Evolutionary conservation across 2,797 vertebrate genomes (phyloP).

Genomic region (Columba guinea): DNA sequence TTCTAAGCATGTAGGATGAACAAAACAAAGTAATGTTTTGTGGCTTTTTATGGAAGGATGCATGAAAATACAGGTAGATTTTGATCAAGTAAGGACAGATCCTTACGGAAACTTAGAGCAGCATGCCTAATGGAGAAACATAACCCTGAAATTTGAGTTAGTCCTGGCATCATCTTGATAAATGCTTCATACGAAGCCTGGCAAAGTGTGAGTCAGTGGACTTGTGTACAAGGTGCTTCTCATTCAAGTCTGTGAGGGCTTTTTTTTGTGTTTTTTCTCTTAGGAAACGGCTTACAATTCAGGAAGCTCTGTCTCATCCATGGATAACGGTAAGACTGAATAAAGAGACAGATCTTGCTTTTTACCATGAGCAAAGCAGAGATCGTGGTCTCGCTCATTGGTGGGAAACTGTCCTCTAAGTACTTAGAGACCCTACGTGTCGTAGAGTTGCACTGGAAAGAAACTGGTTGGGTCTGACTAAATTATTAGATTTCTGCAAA

Average conservation of each 20-base stretch:
- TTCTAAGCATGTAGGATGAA: background rate
- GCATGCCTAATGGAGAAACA: background rate
- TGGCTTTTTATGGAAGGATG: background rate
- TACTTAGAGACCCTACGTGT: background rate
- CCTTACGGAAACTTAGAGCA: background rate
- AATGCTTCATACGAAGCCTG: background rate
- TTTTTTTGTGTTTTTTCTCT: conserved; percentile 5
- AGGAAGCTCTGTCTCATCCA: conserved; percentile 89
- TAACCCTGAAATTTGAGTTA: background rate
- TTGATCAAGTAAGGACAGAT: background rate
- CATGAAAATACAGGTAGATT: background rate
- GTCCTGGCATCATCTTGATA: background rate
- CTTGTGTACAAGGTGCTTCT: background rate
- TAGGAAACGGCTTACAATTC: conserved; percentile 92
- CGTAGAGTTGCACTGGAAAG: background rate
- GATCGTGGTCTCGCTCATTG: background rate
- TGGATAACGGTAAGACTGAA: conserved; percentile 92
- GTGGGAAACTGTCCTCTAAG: background rate
- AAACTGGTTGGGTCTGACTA: background rate
- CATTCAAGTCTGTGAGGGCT: background rate
- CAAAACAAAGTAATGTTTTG: background rate
- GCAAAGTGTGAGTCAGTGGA: background rate
- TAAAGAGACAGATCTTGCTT: background rate
- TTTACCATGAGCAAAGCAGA: background rate
- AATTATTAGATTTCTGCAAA: conserved; percentile 1